Evolutionary conservation across 2,113 vertebrate genomes (phyloP), one percentile per base, ranked within the genome.

Genomic region (Chaetura pelagica): DNA sequence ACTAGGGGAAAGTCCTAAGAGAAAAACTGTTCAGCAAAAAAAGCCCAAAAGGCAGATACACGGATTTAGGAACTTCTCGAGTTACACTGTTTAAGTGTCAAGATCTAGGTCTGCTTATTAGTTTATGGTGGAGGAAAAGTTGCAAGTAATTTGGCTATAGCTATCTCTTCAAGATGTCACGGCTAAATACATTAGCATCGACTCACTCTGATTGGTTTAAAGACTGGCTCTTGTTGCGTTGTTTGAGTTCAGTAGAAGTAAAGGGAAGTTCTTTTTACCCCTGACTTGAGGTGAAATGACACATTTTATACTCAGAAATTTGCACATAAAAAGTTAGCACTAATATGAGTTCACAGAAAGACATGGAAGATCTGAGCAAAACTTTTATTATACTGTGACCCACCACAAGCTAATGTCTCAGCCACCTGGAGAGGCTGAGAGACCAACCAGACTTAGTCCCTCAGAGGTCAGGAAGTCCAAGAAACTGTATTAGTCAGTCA

Each of bases 401-500:
- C 29, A 68, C 87, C 35, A 2, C 78, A 73, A 69, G 67, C 71
- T 94, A 57, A 79, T 91, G 78, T 95, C 54, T 44, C 82, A 87
- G 77, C 78, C 89, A 88, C 73, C 79, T 89, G 91, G 86, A 78
- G 83, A 69, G 86, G 48, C 52, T 77, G 79, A 94, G 63, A 82
- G 17, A 84, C 72, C 83, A 78, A 83, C 55, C 48, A 78, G 73
- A 63, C 64, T 84, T 84, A 89, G 93, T 71, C 48, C 16, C 61
- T 71, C 73, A 71, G 72, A 95, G 95, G 95, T 94, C 92, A 94
- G 42, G 92, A 95, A 94, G 95, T 94, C 93, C 76, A 80, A 93
- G 91, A 95, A 97, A 93, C 86, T 74, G 24, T 90, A 95, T 96
- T 94, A 94, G 91, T 95, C 91, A 95, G 72, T 89, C 87, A 88